phyloP scores from a whole-genome alignment of 2,797 vertebrate genomes.

The Telmatherina bonti region DNA sequence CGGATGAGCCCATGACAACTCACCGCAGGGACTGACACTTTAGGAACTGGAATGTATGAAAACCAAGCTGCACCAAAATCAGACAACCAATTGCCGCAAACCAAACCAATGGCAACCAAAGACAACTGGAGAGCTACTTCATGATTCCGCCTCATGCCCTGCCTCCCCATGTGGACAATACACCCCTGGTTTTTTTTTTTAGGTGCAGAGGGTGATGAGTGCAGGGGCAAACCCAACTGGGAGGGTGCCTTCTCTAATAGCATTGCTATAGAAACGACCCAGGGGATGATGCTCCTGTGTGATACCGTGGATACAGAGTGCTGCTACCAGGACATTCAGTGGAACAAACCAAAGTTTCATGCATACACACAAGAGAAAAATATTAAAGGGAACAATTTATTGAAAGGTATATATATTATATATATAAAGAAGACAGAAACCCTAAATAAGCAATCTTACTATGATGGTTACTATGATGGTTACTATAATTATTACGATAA shows the following conservation, averaged over 20 bases:
- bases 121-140: conserved; percentile 79
- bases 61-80: conserved; percentile 78
- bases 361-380: conserved; percentile 81
- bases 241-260: conserved; percentile 75
- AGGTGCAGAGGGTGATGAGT: conserved; percentile 59
- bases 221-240: conserved; percentile 50
- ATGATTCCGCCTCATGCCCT: conserved; percentile 49
- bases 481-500: conserved; percentile 88
- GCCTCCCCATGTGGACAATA: conserved; percentile 47
- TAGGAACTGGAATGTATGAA: conserved; percentile 84
- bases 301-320: conserved; percentile 84
- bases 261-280: conserved; percentile 83
- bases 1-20: conserved; percentile 70
- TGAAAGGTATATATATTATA: conserved; percentile 84
- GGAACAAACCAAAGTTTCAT: conserved; percentile 85
- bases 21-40: conserved; percentile 78
- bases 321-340: conserved; percentile 85
- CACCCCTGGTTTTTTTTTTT: conserved; percentile 60
- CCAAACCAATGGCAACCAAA: conserved; percentile 79
- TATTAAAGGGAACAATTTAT: conserved; percentile 86
- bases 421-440: conserved; percentile 83
- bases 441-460: conserved; percentile 86
- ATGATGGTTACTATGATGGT: conserved; percentile 87
- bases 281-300: conserved; percentile 81
- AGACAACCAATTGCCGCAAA: conserved; percentile 65